Evolutionary conservation across 2,888 invertebrate species (phyloP).

Genomic region (Colletes collaris): DNA sequence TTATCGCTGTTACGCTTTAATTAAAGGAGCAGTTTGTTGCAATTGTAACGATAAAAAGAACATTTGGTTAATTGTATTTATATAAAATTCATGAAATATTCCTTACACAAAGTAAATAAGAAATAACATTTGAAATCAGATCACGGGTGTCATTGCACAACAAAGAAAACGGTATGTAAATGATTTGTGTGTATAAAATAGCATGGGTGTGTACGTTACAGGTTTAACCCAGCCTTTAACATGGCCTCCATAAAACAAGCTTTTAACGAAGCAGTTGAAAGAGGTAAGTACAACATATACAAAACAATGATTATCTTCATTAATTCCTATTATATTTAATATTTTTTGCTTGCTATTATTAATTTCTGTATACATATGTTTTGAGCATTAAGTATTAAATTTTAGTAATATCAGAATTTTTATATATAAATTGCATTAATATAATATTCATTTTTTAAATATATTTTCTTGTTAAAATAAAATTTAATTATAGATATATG

Average conservation of each 20-base stretch:
- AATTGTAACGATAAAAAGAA: constrained; percentile 4
- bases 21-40: constrained; percentile 9
- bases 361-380: constrained; percentile 4
- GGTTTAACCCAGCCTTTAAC: constrained; percentile 96
- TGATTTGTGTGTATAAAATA: constrained; percentile 69
- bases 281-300: constrained; percentile 87
- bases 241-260: constrained; percentile 97
- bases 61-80: neutral
- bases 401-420: too few relatives aligned
- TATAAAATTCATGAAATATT: constrained; percentile 1
- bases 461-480: too few relatives aligned
- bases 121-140: constrained; percentile 32
- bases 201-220: constrained; percentile 84
- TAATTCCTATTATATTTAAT: constrained; percentile 13
- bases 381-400: neutral
- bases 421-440: too few relatives aligned
- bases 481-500: too few relatives aligned
- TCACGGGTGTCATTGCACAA: constrained; percentile 71
- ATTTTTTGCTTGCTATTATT: constrained; percentile 10
- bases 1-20: neutral
- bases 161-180: constrained; percentile 55
- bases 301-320: constrained; percentile 29
- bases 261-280: constrained; percentile 96
- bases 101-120: neutral
- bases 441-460: too few relatives aligned